Percentiles rank a stretch among this genome's conserved stretches.
Evolutionary conservation across 64 coral and sea anemone species (phyloP).

Genomic region (Porites lutea): DNA sequence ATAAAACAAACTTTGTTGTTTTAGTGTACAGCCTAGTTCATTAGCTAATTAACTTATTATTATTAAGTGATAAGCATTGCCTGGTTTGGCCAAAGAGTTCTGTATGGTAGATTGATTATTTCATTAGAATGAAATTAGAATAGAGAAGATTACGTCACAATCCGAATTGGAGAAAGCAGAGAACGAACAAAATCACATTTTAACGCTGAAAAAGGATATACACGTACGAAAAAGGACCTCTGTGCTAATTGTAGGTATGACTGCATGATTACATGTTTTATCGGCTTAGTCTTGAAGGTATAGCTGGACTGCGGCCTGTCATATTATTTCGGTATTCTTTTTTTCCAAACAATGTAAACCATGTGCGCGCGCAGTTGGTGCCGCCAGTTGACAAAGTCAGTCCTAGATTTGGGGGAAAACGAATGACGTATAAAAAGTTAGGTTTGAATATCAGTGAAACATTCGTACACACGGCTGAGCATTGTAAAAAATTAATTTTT

Average conservation of each 20-base stretch:
- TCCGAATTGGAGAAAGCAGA: neutral
- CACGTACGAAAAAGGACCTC: neutral
- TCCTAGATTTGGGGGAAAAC: too few species aligned
- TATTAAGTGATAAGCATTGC: too few species aligned
- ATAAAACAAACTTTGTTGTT: too few species aligned
- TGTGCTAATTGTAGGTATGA: neutral
- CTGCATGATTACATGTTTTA: neutral
- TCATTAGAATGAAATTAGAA: slow-evolving; percentile 5
- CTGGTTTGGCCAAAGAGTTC: neutral
- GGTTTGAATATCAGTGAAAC: too few species aligned
- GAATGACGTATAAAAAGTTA: too few species aligned
- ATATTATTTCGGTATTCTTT: neutral
- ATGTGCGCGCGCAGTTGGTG: neutral
- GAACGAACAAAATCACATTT: neutral
- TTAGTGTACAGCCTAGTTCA: too few species aligned
- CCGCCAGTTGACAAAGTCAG: too few species aligned
- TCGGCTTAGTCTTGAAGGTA: neutral
- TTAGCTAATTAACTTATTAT: too few species aligned
- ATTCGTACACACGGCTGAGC: too few species aligned
- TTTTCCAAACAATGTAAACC: neutral
- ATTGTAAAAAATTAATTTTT: too few species aligned
- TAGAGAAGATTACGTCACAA: neutral
- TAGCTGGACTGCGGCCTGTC: neutral
- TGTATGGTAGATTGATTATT: neutral
- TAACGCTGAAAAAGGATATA: neutral